These are phyloP conservation scores for Athene noctua DNA, from an alignment of 2,113 vertebrate species.

Conservation along the genomic window DNA sequence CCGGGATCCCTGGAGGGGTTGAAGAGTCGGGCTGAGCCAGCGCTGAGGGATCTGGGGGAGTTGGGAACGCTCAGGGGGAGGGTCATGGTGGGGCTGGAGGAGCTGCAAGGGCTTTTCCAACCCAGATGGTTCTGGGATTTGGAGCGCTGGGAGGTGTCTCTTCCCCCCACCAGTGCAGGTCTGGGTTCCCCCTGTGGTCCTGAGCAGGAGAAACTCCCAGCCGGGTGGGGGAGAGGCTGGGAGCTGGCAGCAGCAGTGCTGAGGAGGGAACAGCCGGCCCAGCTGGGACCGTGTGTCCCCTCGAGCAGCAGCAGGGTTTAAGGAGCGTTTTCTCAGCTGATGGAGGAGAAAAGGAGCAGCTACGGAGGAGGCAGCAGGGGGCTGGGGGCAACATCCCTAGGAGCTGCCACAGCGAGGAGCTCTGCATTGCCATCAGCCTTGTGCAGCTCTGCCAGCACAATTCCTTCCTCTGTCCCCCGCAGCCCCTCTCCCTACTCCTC, in stretches of 20 bases:
- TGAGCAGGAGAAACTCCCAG: not conserved
- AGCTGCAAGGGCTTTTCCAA: too few species aligned
- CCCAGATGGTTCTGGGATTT: too few species aligned
- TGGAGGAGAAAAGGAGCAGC: not conserved
- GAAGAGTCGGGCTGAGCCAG: too few species aligned
- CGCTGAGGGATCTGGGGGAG: too few species aligned
- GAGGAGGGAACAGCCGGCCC: not conserved
- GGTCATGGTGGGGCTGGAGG: too few species aligned
- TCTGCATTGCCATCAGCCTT: not conserved
- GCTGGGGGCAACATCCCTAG: not conserved
- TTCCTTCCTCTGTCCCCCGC: not conserved
- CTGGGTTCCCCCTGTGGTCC: not conserved
- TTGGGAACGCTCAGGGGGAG: too few species aligned
- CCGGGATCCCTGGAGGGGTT: too few species aligned
- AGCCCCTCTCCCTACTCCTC: not conserved
- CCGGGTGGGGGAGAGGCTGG: not conserved
- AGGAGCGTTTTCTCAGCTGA: not conserved
- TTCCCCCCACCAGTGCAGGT: not conserved
- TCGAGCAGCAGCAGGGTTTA: rapidly evolving
- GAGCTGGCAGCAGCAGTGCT: not conserved
- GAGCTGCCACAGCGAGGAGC: not conserved
- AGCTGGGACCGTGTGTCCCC: rapidly evolving
- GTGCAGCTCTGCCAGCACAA: not conserved
- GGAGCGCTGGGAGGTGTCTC: not conserved
- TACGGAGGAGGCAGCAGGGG: not conserved